These are phyloP conservation scores for Eulemur rubriventer DNA, from an alignment of 2,797 vertebrate species.

Conservation along the genomic window DNA sequence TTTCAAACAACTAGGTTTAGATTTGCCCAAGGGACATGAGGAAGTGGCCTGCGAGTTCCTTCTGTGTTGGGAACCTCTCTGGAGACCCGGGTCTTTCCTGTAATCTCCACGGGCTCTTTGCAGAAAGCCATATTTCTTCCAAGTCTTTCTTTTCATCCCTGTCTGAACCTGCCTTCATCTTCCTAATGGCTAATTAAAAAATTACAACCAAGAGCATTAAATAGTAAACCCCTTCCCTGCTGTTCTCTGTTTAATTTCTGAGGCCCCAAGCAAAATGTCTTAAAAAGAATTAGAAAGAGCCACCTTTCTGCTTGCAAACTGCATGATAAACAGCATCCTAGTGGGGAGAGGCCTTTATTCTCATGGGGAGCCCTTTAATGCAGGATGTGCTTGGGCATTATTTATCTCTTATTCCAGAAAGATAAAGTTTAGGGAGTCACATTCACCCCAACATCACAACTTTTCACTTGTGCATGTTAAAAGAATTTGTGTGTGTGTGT, in stretches of 20 bases:
- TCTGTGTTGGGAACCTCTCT: constrained; percentile 8
- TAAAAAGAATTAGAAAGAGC: constrained; percentile 47
- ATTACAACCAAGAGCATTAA: constrained; percentile 76
- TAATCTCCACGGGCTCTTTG: constrained; percentile 52
- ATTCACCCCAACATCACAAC: neutral
- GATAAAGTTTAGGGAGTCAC: neutral
- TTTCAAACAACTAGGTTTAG: constrained; percentile 65
- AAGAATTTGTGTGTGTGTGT: neutral
- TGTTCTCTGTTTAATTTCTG: constrained; percentile 70
- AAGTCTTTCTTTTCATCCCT: constrained; percentile 65
- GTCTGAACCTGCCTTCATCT: constrained; percentile 75
- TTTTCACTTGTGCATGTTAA: neutral
- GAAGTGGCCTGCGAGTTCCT: constrained; percentile 38
- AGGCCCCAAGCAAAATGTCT: constrained; percentile 62
- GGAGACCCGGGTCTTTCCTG: constrained; percentile 49
- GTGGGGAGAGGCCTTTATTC: neutral
- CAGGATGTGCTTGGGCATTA: neutral
- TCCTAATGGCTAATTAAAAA: constrained; percentile 79
- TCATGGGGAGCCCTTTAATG: neutral
- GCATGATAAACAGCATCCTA: neutral
- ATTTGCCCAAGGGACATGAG: constrained; percentile 62
- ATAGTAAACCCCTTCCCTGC: constrained; percentile 68
- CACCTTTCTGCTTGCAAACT: constrained; percentile 49
- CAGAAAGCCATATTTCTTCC: constrained; percentile 68
- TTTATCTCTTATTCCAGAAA: constrained; percentile 38